These are phyloP conservation scores for Chrysina gloriosa DNA, from an alignment of 2,888 invertebrate genomes.

Conservation along the genomic window DNA sequence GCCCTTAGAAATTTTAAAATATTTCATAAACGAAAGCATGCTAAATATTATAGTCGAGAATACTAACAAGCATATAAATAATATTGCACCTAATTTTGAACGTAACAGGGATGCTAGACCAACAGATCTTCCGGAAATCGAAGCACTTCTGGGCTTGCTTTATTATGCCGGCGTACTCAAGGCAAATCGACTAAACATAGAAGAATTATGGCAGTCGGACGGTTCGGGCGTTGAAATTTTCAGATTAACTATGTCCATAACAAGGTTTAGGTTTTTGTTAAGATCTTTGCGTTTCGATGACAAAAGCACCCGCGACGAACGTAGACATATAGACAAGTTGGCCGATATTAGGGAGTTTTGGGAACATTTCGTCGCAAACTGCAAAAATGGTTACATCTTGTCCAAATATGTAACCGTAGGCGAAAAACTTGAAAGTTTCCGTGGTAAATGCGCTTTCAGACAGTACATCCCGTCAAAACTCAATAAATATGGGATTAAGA, in stretches of 20 bases:
- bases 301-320: slow-evolving; percentile 34
- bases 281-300: slow-evolving; percentile 49
- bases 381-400: too few relatives aligned
- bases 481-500: too few relatives aligned
- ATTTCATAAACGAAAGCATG: slow-evolving; percentile 38
- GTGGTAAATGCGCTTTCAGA: too few relatives aligned
- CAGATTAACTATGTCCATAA: slow-evolving; percentile 45
- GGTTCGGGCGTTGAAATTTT: slow-evolving; percentile 50
- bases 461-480: too few relatives aligned
- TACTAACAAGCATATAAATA: slow-evolving; percentile 50
- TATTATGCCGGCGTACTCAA: slow-evolving; percentile 50
- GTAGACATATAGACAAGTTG: slow-evolving; percentile 44
- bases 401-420: too few relatives aligned
- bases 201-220: slow-evolving; percentile 49
- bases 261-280: slow-evolving; percentile 47
- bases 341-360: too few relatives aligned
- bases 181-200: slow-evolving; percentile 15
- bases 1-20: background rate
- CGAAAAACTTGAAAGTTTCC: too few relatives aligned
- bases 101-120: slow-evolving; percentile 38
- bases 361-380: too few relatives aligned
- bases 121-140: slow-evolving; percentile 48
- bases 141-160: slow-evolving; percentile 51
- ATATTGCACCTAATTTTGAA: slow-evolving; percentile 33
- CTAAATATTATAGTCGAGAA: slow-evolving; percentile 48